Evolutionary conservation across 2,797 vertebrate species (phyloP).

Genomic region (Hydrocynus forskahlii): DNA sequence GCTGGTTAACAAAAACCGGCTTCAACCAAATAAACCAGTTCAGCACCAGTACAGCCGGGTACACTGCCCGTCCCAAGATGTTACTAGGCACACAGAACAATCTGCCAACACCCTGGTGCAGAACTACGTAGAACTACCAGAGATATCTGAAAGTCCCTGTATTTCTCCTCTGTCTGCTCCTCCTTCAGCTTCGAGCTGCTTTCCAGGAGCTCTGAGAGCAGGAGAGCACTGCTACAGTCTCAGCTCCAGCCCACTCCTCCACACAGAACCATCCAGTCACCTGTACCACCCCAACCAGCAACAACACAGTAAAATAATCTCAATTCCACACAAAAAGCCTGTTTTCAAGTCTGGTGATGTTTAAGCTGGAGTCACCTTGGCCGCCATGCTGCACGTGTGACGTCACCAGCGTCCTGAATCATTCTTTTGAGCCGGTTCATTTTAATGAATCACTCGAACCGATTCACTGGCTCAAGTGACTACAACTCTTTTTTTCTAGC

Average conservation of each 20-base stretch:
- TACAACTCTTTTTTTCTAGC: too few relatives aligned
- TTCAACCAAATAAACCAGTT: neutral
- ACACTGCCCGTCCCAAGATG: too few relatives aligned
- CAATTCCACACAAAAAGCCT: slow-evolving; percentile 38
- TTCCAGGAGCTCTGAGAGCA: neutral
- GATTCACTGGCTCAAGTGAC: neutral
- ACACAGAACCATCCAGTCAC: neutral
- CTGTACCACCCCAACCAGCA: neutral
- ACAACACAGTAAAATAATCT: slow-evolving; percentile 41
- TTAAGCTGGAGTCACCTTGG: slow-evolving; percentile 95
- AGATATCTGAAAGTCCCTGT: neutral
- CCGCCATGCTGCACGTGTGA: slow-evolving; percentile 92
- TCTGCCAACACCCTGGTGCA: too few relatives aligned
- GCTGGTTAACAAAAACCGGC: neutral
- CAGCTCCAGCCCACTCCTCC: slow-evolving; percentile 19
- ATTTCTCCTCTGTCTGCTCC: neutral
- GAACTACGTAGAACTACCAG: neutral
- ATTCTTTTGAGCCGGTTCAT: slow-evolving; percentile 41
- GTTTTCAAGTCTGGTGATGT: slow-evolving; percentile 55
- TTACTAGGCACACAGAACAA: too few relatives aligned
- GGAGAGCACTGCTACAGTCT: neutral
- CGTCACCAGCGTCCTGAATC: slow-evolving; percentile 72
- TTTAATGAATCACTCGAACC: neutral
- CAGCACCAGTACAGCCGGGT: too few relatives aligned
- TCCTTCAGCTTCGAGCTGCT: neutral